Conservation (phyloP, 2,113 vertebrate species). For the Protobothrops mucrosquamatus region DNA sequence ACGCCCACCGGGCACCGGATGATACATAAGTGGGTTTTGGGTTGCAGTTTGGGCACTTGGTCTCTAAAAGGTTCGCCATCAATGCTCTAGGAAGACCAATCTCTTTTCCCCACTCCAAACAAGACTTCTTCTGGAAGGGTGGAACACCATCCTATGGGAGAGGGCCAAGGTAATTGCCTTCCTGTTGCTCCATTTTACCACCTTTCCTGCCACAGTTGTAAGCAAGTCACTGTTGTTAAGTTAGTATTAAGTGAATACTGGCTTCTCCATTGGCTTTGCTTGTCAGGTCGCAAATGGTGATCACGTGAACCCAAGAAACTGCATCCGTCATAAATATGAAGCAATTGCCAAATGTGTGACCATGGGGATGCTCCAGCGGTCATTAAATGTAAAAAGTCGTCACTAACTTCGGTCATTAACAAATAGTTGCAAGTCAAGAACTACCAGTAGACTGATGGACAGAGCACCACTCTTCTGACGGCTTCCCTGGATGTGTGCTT, state of each 20-base stretch:
- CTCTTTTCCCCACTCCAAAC: neutral
- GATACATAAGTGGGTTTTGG: no score
- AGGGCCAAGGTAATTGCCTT: conserved; percentile 39
- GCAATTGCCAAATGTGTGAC: neutral
- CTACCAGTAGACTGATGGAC: neutral
- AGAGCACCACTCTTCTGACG: conserved; percentile 34
- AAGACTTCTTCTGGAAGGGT: conserved; percentile 36
- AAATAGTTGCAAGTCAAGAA: no score
- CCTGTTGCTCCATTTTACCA: neutral
- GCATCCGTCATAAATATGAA: neutral
- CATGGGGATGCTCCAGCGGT: neutral
- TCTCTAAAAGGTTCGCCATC: no score
- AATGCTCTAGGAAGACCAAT: neutral
- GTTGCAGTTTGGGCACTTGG: no score
- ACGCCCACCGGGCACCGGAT: no score
- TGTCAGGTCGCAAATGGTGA: no score
- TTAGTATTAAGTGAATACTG: neutral
- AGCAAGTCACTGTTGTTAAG: neutral
- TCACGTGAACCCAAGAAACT: no score
- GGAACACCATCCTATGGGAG: conserved; percentile 40
- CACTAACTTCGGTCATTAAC: neutral
- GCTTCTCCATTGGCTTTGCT: neutral
- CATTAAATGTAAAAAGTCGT: neutral
- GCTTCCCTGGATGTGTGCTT: conserved; percentile 37
- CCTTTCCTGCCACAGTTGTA: neutral